Evolutionary conservation across 2,888 invertebrate species (phyloP).

Genomic region (Ceraclea dissimilis): DNA sequence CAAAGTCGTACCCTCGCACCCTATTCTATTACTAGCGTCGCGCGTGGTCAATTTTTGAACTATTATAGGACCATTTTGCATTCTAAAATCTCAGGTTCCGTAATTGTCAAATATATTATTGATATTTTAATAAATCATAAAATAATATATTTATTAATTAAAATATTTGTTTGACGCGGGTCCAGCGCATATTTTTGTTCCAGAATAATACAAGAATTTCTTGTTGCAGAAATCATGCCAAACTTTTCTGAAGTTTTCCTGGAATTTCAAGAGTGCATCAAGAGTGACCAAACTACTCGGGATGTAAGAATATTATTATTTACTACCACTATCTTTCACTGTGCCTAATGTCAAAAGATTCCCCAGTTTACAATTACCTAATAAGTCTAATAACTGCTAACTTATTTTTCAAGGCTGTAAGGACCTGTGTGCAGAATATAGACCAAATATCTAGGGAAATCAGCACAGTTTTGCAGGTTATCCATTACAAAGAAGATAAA

Average conservation of each 20-base stretch:
- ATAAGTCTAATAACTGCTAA: background rate
- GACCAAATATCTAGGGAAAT: constrained; percentile 74
- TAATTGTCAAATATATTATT: too few relatives aligned
- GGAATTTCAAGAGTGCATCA: constrained; percentile 69
- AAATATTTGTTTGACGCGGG: too few relatives aligned
- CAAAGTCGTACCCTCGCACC: too few relatives aligned
- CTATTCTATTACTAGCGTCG: too few relatives aligned
- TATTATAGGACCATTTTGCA: too few relatives aligned
- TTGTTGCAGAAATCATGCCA: constrained; percentile 16
- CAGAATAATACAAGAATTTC: too few relatives aligned
- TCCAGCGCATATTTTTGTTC: too few relatives aligned
- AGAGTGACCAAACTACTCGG: constrained; percentile 69
- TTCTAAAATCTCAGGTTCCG: too few relatives aligned
- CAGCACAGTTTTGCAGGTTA: constrained; percentile 70
- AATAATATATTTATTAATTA: too few relatives aligned
- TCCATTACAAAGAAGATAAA: constrained; percentile 66
- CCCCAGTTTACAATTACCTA: background rate
- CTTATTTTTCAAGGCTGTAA: constrained; percentile 51
- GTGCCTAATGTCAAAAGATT: too few relatives aligned
- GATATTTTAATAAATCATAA: too few relatives aligned
- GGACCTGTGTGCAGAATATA: constrained; percentile 63
- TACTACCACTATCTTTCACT: background rate
- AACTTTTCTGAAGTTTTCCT: constrained; percentile 48
- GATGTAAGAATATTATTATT: constrained; percentile 51
- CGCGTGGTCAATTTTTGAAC: too few relatives aligned